Evolutionary conservation across 2,113 vertebrate genomes (phyloP), one percentile per base, ranked within the genome.

Genomic region (Clarias macrocephalus): DNA sequence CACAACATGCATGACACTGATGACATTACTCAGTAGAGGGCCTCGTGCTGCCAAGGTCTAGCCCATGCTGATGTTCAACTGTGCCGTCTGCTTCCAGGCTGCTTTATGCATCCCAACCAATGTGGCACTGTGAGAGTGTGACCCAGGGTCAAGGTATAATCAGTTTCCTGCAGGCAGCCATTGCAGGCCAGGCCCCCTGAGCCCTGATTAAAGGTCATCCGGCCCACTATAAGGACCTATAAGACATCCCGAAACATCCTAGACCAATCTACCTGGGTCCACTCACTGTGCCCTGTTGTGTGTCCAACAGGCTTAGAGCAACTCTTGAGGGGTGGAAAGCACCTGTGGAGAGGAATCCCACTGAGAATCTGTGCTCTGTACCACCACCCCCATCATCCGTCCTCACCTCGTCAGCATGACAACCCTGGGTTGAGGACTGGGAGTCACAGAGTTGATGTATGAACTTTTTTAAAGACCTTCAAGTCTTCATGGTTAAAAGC

Each of bases 281-380:
- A 90, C 92, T 92, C 88, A 87, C 88, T 79, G 89, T 16, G 68
- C 86, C 92, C 91, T 87, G 9, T 94, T 95, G 94, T 95, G 95
- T 95, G 94, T 95, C 95, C 95, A 95, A 96, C 93, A 95, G 93
- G 95, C 95, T 95, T 96, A 95, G 92, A 86, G 80, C 84, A 80
- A 90, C 91, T 94, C 92, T 93, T 92, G 93, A 93, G 83, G 92
- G 92, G 90, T 73, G 88, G 90, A 93, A 92, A 89, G 73, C 88
- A 88, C 93, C 93, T 92, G 92, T 91, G 75, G 92, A 91, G 94
- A 91, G 85, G 90, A 89, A 84, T 89, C 93, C 90, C 83, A 88
- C 88, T 85, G 92, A 89, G 90, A 92, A 84, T 94, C 93, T 92
- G 92, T 89, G 56, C 87, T 88, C 76, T 54, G 21, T 57, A 25